A percentile compares a stretch with the other conserved stretches of the same genome.
phyloP scores from a whole-genome alignment of 2,888 invertebrate genomes.

The Nezara viridula region DNA sequence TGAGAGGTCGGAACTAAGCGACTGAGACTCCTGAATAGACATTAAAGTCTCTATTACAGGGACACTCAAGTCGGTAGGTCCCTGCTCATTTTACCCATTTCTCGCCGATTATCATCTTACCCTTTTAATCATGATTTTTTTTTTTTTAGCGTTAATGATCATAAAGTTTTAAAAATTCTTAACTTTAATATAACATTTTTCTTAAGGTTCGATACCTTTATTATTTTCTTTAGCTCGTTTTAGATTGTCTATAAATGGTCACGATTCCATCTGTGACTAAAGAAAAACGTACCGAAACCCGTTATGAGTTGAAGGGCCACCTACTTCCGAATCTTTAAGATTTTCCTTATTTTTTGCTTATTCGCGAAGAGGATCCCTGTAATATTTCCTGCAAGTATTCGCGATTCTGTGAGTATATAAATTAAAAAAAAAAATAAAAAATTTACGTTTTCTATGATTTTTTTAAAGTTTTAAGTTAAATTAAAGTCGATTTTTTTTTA shows the following conservation, averaged over 20 bases:
- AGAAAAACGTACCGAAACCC: background rate
- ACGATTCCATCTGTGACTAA: slow-evolving; percentile 19
- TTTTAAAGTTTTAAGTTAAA: too few species aligned
- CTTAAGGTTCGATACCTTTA: background rate
- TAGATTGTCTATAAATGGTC: background rate
- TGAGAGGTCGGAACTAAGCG: background rate
- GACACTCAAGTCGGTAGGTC: background rate
- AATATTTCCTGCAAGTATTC: background rate
- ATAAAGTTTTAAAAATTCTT: background rate
- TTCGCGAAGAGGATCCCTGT: background rate
- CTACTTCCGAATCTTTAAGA: background rate
- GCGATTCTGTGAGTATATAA: background rate
- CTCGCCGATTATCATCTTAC: too few species aligned
- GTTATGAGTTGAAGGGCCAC: background rate
- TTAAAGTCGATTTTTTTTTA: too few species aligned
- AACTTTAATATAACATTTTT: background rate
- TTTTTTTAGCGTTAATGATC: background rate
- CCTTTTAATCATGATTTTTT: background rate
- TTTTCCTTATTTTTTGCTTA: background rate
- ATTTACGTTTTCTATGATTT: too few species aligned
- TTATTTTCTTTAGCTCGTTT: background rate
- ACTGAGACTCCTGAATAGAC: background rate
- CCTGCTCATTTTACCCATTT: background rate
- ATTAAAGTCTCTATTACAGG: background rate
- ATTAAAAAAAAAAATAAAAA: too few species aligned